These are phyloP conservation scores for Phylloscopus trochiloides DNA, from an alignment of 2,113 vertebrate genomes.

Conservation along the genomic window DNA sequence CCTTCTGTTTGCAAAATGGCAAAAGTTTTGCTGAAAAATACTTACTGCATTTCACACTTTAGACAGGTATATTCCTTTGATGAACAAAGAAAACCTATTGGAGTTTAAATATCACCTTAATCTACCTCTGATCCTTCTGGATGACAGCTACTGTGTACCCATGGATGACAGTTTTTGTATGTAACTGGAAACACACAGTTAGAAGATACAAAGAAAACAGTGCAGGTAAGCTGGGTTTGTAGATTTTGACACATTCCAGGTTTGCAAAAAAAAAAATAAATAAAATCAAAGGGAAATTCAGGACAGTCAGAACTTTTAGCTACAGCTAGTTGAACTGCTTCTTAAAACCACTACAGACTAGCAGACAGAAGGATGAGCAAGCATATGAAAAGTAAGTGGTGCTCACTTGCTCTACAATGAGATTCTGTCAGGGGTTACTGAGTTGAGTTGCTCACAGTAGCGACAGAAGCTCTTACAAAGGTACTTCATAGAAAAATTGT, in stretches of 20 bases:
- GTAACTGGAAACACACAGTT: not conserved
- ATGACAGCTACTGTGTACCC: not conserved
- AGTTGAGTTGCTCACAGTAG: conserved; percentile 56
- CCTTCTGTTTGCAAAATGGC: not conserved
- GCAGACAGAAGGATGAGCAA: not conserved
- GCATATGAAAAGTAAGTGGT: conserved; percentile 31
- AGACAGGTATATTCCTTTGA: not conserved
- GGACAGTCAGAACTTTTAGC: not conserved
- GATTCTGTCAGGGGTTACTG: conserved; percentile 37
- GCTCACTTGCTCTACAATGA: not conserved
- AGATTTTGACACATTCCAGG: not conserved
- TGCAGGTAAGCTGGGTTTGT: not conserved
- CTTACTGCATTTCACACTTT: not conserved
- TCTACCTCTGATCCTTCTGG: not conserved
- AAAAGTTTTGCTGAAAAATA: not conserved
- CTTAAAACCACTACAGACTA: not conserved
- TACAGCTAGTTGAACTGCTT: not conserved
- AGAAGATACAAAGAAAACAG: not conserved
- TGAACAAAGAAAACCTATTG: not conserved
- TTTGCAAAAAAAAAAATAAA: not conserved
- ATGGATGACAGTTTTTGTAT: not conserved
- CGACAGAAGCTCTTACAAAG: conserved; percentile 65
- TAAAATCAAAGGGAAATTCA: not conserved
- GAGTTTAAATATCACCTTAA: not conserved
- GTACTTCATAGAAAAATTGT: conserved; percentile 61